These are phyloP conservation scores for Chaunax sp. DNA, from an alignment of 2,797 vertebrate genomes.

Conservation along the genomic window DNA sequence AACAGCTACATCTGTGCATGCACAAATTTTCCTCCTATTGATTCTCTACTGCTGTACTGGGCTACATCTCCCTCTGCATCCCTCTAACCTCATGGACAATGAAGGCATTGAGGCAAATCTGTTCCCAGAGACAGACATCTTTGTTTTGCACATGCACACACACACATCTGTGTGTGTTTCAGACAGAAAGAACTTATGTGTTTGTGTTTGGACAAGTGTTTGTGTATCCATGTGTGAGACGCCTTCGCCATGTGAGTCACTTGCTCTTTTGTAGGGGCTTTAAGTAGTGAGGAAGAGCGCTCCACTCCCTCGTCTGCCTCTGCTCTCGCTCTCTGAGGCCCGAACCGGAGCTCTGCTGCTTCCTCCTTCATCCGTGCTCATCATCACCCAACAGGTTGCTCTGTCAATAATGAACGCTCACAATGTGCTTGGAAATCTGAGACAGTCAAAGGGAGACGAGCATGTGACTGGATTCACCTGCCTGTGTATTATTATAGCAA, in stretches of 20 bases:
- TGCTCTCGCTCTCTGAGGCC: conserved; percentile 50
- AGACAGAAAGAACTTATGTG: conserved; percentile 48
- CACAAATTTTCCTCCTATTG: conserved; percentile 38
- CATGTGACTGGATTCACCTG: conserved; percentile 43
- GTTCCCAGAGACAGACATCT: conserved; percentile 74
- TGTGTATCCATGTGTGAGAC: conserved; percentile 49
- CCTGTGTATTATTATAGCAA: conserved; percentile 30
- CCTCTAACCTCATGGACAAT: conserved; percentile 69
- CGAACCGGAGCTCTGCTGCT: conserved; percentile 2
- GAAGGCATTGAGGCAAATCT: conserved; percentile 77
- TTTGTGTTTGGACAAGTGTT: conserved; percentile 32
- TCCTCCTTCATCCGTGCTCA: conserved; percentile 33
- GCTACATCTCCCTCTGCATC: conserved; percentile 58
- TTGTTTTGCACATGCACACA: conserved; percentile 60
- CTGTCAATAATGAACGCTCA: conserved; percentile 59
- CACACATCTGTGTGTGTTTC: conserved; percentile 11
- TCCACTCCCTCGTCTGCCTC: conserved; percentile 50
- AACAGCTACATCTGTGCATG: conserved; percentile 42
- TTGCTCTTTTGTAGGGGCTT: conserved; percentile 56
- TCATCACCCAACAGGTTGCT: conserved; percentile 72
- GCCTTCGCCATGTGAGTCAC: conserved; percentile 79
- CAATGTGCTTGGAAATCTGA: conserved; percentile 53
- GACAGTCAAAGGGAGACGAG: conserved; percentile 24
- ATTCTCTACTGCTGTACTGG: conserved; percentile 44
- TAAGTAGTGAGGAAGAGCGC: conserved; percentile 68